Base-by-base conservation (phyloP, 2,797 vertebrate species). In the Enoplosus armatus region DNA sequence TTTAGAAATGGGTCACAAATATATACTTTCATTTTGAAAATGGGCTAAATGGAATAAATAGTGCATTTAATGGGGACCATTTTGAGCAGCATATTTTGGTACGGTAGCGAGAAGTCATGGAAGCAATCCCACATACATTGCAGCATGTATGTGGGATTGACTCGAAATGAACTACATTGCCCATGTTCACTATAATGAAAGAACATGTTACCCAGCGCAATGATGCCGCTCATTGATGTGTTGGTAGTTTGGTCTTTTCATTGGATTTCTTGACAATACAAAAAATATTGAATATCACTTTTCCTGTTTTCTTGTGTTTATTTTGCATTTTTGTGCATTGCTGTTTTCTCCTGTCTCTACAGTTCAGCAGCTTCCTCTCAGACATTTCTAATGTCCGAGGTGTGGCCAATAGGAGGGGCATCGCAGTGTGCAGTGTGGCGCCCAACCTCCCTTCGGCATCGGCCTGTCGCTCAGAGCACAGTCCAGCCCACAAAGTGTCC, bases 341-440 rank as follows among this genome's bases (percentile, higher is more conserved):
- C 9, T 59, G 29, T 68, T 65, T 69, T 63, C 20, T 31, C 63
- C 12, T 41, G 0, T 75, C 56, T 80, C 70, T 47, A 1, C 92
- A 98, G 93, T 92, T 98, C 94, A 97, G 96, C 12, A 98, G 96
- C 0, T 99, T 99, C 79, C 97, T 97, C 80, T 95, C 97, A 1
- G 97, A 98, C 80, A 93, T 94, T 10, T 96, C 96, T 0, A 96
- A 96, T 64, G 95, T 97, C 71, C 91, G 97, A 35, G 90, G 92
- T 3, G 84, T 89, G 70, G 95, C 96, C 0, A 95, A 95, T 0
- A 95, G 97, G 68, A 94, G 97, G 16, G 98, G 97, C 0, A 95
- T 99, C n/a, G 98, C 98, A 0, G 96, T 99, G 72, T 99, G 98
- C 92, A 99, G 98, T 0, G 98, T 99, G 82, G 98, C 98, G 3